phyloP scores from a whole-genome alignment of 2,888 invertebrate genomes.

The Fragum fragum region DNA sequence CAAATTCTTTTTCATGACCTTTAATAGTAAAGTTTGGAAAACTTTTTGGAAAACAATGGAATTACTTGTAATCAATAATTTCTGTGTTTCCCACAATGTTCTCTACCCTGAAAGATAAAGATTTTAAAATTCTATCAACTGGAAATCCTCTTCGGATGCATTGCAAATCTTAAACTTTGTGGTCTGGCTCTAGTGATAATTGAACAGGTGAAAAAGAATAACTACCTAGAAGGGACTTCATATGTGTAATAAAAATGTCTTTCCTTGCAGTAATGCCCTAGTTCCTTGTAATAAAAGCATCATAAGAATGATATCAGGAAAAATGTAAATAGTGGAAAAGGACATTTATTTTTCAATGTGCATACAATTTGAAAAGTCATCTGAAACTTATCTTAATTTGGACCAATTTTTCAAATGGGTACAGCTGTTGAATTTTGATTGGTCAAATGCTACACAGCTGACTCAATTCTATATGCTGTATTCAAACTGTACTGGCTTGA shows the following conservation, averaged over 20 bases:
- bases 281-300: too few relatives aligned
- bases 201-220: too few relatives aligned
- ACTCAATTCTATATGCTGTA: conserved; percentile 61
- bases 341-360: neutral
- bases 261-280: too few relatives aligned
- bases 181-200: too few relatives aligned
- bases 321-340: too few relatives aligned
- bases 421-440: neutral
- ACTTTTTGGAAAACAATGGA: neutral
- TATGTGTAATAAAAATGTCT: too few relatives aligned
- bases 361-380: neutral
- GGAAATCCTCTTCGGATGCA: too few relatives aligned
- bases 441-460: conserved; percentile 59
- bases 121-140: neutral
- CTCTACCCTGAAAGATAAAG: neutral
- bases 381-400: neutral
- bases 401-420: neutral
- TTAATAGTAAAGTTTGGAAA: too few relatives aligned
- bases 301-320: too few relatives aligned
- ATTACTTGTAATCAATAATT: neutral
- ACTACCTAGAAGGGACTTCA: too few relatives aligned
- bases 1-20: too few relatives aligned
- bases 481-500: conserved; percentile 66
- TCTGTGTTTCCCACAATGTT: neutral
- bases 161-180: too few relatives aligned